A percentile compares a stretch with the other conserved stretches of the same genome.
phyloP scores from a whole-genome alignment of 2,888 invertebrate genomes.

The Coenonympha arcania region DNA sequence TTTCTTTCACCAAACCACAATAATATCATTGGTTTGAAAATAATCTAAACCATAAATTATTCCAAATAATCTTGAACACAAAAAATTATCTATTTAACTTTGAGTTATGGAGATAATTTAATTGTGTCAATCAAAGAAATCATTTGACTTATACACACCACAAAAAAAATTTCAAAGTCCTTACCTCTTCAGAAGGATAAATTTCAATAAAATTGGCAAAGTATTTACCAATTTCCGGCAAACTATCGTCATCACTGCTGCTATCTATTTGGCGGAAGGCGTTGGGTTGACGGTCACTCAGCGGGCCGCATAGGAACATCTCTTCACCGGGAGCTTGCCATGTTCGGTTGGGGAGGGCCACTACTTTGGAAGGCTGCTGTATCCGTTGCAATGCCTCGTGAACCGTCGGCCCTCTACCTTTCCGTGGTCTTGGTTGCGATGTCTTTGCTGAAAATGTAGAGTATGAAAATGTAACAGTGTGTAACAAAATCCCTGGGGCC shows the following conservation, averaged over 20 bases:
- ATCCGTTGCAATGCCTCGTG: slow-evolving; percentile 77
- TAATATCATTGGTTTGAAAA: too few relatives aligned
- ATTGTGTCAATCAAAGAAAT: too few relatives aligned
- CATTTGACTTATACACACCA: too few relatives aligned
- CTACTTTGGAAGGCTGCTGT: slow-evolving; percentile 49
- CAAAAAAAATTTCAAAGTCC: not conserved
- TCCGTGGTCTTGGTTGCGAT: slow-evolving; percentile 41
- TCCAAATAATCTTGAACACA: too few relatives aligned
- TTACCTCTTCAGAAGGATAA: slow-evolving; percentile 3
- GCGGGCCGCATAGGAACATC: slow-evolving; percentile 60
- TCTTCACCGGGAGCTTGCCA: slow-evolving; percentile 72
- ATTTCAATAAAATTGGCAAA: slow-evolving; percentile 6
- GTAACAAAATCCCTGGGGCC: too few relatives aligned
- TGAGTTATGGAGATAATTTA: too few relatives aligned
- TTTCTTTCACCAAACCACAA: too few relatives aligned
- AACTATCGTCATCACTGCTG: slow-evolving; percentile 64
- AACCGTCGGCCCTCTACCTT: slow-evolving; percentile 65
- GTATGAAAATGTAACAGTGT: not conserved
- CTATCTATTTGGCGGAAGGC: slow-evolving; percentile 50
- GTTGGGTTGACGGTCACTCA: slow-evolving; percentile 45
- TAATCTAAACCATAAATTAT: too few relatives aligned
- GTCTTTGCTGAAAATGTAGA: slow-evolving; percentile 27
- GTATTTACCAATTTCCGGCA: slow-evolving; percentile 61
- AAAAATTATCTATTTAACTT: too few relatives aligned
- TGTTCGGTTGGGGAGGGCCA: slow-evolving; percentile 45